Base-by-base conservation (phyloP, 2,113 vertebrate genomes). In the Saguinus imperator region DNA sequence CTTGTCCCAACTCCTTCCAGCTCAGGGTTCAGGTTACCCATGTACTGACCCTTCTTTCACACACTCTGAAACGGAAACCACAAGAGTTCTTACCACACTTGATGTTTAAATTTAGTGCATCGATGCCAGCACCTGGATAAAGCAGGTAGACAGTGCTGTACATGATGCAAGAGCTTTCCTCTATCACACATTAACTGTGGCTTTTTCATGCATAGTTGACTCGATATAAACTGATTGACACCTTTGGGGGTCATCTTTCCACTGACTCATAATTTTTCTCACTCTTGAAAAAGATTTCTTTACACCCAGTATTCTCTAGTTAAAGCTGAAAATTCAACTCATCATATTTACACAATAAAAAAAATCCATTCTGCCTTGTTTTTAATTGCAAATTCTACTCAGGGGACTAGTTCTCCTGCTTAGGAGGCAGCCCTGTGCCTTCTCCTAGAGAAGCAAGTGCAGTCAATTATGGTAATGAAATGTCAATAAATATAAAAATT, bases 401-500 rank as follows among this genome's bases (percentile, higher is more conserved):
- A 72, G 93, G 98, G 99, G 99, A 99, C 99, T 98, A 97, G 98
- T 99, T 99, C 99, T 98, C 98, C 98, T 99, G 99, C 99, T 99
- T 99, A 98, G 99, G 99, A 99, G 99, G 98, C 98, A 98, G 97
- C 98, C 98, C 98, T 95, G 98, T 98, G 98, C 98, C 98, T 99
- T 99, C 98, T 99, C 98, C 99, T 98, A 98, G 98, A 99, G 99
- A 99, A 98, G 98, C 99, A 98, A 99, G 98, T 98, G 98, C 99
- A 99, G 99, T 99, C 99, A 99, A 99, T 99, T 99, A 99, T 99
- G 99, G 99, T 99, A 99, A 99, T 99, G 99, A 99, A 99, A 99
- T 99, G 99, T 99, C 99, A 99, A 99, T 99, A 99, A 99, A 99
- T 99, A 99, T 99, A 99, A 99, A 99, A 99, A 99, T 99, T 99